Conservation (phyloP, 1,140 invertebrate species). For the Semibalanus balanoides region DNA sequence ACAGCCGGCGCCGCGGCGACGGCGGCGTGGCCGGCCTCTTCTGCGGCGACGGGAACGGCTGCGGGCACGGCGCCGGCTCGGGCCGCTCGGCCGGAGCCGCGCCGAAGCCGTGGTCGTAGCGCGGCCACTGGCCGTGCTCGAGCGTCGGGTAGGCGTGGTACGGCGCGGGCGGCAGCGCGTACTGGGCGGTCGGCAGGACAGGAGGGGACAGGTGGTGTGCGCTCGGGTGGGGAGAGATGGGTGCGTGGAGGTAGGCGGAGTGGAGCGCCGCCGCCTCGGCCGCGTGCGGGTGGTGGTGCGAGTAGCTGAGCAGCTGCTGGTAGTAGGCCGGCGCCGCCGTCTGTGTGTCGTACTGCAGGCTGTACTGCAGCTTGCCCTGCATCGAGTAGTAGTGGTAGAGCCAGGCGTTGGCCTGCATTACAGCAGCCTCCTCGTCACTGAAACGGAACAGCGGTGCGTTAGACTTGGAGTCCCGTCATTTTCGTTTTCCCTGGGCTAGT, state of each 20-base stretch:
- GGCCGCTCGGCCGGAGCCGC: neutral
- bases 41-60: neutral
- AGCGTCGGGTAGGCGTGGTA: neutral
- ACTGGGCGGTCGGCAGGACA: neutral
- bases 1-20: constrained; percentile 2
- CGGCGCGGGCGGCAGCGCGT: neutral
- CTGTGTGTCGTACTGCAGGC: constrained; percentile 46
- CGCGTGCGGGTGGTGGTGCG: constrained; percentile 6
- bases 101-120: neutral
- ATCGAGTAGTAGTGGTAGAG: constrained; percentile 85
- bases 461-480: too few species aligned
- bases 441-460: constrained; percentile 17
- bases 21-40: neutral
- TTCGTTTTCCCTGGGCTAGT: too few species aligned
- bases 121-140: neutral
- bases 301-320: constrained; percentile 21
- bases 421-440: constrained; percentile 75
- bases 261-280: neutral
- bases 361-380: constrained; percentile 83
- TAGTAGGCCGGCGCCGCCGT: constrained; percentile 25
- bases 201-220: neutral
- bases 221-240: neutral
- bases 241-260: neutral
- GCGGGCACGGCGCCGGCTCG: neutral
- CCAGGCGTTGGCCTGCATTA: constrained; percentile 82